Conservation (phyloP, 1,140 invertebrate species). For the Heliothis virescens region DNA sequence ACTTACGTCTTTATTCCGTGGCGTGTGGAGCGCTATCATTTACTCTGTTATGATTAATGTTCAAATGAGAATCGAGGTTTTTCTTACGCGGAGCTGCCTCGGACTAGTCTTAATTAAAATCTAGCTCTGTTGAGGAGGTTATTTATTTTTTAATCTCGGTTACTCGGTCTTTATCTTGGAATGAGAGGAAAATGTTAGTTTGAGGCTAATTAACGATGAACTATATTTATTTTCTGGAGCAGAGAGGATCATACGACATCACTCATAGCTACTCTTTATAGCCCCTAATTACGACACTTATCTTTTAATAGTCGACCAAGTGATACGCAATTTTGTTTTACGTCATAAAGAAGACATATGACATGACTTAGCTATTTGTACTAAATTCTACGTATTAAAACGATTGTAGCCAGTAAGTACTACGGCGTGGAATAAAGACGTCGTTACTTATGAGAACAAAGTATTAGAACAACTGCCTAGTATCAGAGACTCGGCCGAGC, state of each 20-base stretch:
- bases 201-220: background rate
- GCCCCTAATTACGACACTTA: too few relatives aligned
- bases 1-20: constrained; percentile 20
- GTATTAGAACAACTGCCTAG: background rate
- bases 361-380: too few relatives aligned
- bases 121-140: background rate
- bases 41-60: background rate
- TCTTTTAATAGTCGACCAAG: too few relatives aligned
- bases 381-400: background rate
- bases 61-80: background rate
- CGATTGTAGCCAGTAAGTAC: background rate
- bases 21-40: background rate
- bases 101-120: background rate
- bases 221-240: too few relatives aligned
- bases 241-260: too few relatives aligned
- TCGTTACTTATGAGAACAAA: background rate
- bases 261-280: too few relatives aligned
- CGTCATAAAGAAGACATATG: too few relatives aligned
- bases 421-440: background rate
- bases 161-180: background rate
- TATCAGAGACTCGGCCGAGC: background rate
- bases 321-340: too few relatives aligned
- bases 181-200: constrained; percentile 1
- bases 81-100: background rate
- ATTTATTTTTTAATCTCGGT: background rate